These are phyloP conservation scores for Hololepta plana DNA, from an alignment of 2,888 invertebrate species.

Conservation along the genomic window DNA sequence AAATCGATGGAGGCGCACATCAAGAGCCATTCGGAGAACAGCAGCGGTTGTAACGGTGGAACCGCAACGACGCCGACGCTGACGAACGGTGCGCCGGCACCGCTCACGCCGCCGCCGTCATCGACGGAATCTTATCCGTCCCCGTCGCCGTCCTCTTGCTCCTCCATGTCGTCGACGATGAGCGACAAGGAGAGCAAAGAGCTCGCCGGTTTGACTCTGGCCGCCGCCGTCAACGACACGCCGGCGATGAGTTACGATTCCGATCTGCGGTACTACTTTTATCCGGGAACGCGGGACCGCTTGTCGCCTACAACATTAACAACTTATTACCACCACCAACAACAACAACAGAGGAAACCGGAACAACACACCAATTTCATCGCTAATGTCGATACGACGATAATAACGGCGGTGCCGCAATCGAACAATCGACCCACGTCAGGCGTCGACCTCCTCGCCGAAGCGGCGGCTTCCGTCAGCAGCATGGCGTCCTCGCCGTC, in stretches of 20 bases:
- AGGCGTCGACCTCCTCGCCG: slow-evolving; percentile 25
- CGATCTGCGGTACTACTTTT: slow-evolving; percentile 21
- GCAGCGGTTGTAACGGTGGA: slow-evolving; percentile 11
- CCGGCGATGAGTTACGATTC: slow-evolving; percentile 21
- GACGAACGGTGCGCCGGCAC: slow-evolving; percentile 1
- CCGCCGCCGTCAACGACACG: slow-evolving; percentile 17
- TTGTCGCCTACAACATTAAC: slow-evolving; percentile 14
- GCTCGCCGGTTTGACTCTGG: no score
- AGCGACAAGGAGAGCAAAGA: no score
- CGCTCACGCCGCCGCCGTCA: slow-evolving; percentile 5
- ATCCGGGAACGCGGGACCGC: slow-evolving; percentile 15
- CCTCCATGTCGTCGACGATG: no score
- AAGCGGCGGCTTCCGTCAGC: slow-evolving; percentile 28
- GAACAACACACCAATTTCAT: not conserved
- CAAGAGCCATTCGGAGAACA: slow-evolving; percentile 49
- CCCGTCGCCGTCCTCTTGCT: no score
- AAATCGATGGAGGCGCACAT: slow-evolving; percentile 84
- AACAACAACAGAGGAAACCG: slow-evolving; percentile 3
- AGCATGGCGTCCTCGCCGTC: no score
- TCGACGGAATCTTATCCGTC: no score
- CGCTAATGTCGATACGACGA: slow-evolving; percentile 11
- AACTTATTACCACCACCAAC: slow-evolving; percentile 11
- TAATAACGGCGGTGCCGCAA: slow-evolving; percentile 12
- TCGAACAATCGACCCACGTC: slow-evolving; percentile 16
- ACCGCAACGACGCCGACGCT: slow-evolving; percentile 12